Percentiles rank a stretch among this genome's conserved stretches.
phyloP scores from a whole-genome alignment of 2,888 invertebrate genomes.

The Acanthosepion pharaonis region DNA sequence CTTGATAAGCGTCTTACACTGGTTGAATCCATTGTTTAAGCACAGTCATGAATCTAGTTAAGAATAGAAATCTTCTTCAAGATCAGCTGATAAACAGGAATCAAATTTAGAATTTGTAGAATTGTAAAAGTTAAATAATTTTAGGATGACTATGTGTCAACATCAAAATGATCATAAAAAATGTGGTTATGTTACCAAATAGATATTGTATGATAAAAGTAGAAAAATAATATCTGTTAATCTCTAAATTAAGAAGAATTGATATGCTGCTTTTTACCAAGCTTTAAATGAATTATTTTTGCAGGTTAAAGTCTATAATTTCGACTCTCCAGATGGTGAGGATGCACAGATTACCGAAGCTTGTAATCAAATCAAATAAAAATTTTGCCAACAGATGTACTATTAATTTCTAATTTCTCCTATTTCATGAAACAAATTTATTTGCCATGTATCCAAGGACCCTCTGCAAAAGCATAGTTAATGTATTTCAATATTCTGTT shows the following conservation, averaged over 20 bases:
- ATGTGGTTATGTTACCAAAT: not conserved
- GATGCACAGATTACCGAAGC: not conserved
- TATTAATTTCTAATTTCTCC: not conserved
- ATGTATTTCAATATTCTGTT: not conserved
- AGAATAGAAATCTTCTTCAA: too few relatives aligned
- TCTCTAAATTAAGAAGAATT: not conserved
- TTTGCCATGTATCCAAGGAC: not conserved
- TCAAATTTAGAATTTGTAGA: not conserved
- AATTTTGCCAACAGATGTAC: not conserved
- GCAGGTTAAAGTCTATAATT: slow-evolving; percentile 9
- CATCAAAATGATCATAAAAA: not conserved
- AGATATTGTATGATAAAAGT: too few relatives aligned
- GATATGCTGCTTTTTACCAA: not conserved
- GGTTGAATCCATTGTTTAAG: too few relatives aligned
- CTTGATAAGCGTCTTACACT: too few relatives aligned
- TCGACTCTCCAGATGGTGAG: not conserved
- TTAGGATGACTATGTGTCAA: not conserved
- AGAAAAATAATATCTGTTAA: not conserved
- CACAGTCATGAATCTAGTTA: too few relatives aligned
- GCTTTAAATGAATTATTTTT: not conserved
- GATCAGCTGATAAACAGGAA: not conserved
- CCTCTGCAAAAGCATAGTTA: not conserved
- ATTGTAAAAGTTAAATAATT: not conserved
- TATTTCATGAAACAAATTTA: not conserved
- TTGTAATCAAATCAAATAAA: not conserved